These are phyloP conservation scores for Dicranocentrus wangi DNA, from an alignment of 2,888 invertebrate species.

Conservation along the genomic window DNA sequence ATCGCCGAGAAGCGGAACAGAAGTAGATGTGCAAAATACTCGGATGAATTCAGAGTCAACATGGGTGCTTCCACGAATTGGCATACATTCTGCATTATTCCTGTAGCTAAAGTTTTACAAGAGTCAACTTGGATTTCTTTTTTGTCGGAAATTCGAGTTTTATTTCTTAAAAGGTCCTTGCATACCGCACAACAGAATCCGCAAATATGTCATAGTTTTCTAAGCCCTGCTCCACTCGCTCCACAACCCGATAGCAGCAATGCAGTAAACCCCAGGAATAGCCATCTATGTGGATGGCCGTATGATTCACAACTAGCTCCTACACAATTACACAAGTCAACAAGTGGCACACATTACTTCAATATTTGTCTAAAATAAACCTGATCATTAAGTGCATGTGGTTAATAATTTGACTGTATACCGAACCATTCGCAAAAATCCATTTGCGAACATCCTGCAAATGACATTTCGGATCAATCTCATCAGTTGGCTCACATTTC, in stretches of 20 bases:
- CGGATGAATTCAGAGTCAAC: conserved; percentile 59
- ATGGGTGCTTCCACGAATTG: too few relatives aligned
- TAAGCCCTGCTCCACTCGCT: conserved; percentile 53
- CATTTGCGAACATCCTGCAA: not conserved
- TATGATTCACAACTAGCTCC: conserved; percentile 43
- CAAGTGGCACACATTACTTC: too few relatives aligned
- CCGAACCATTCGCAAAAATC: conserved; percentile 21
- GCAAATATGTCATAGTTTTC: conserved; percentile 33
- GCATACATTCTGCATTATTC: too few relatives aligned
- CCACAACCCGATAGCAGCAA: conserved; percentile 57
- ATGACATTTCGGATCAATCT: conserved; percentile 15
- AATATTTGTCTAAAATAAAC: not conserved
- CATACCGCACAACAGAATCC: conserved; percentile 35
- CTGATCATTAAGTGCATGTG: not conserved
- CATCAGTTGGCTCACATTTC: conserved; percentile 6
- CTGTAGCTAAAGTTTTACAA: too few relatives aligned
- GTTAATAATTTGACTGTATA: conserved; percentile 3
- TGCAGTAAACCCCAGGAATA: conserved; percentile 27
- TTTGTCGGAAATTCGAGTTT: too few relatives aligned
- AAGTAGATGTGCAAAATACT: conserved; percentile 53
- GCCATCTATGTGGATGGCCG: conserved; percentile 44
- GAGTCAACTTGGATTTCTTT: not conserved
- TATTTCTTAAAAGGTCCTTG: too few relatives aligned
- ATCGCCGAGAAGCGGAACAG: conserved; percentile 49
- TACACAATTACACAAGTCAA: conserved; percentile 2